Evolutionary conservation across 2,113 vertebrate genomes (phyloP).

Genomic region (Catharus minimus): DNA sequence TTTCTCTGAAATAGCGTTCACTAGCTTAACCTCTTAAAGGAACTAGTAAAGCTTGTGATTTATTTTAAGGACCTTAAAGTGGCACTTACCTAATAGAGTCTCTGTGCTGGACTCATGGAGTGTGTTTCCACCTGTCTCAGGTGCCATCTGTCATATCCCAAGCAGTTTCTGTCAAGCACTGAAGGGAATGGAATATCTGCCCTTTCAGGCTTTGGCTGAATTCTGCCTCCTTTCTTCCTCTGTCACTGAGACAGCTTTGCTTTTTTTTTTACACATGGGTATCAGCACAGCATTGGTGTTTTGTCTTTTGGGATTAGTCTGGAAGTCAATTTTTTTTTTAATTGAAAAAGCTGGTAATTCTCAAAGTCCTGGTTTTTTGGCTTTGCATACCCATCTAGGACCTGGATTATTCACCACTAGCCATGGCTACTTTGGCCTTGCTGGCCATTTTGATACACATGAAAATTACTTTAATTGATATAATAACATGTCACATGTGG

Average conservation of each 20-base stretch:
- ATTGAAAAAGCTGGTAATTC: not conserved
- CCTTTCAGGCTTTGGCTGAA: not conserved
- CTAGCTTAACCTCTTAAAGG: not conserved
- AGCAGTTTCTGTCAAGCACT: not conserved
- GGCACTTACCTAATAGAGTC: not conserved
- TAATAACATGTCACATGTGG: not conserved
- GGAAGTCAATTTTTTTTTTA: not conserved
- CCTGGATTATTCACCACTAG: not conserved
- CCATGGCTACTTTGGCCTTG: fast-evolving
- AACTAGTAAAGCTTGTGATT: not conserved
- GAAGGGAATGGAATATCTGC: not conserved
- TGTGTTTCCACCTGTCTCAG: not conserved
- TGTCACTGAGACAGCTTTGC: not conserved
- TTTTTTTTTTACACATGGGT: not conserved
- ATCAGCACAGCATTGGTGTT: not conserved
- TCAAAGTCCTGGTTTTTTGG: not conserved
- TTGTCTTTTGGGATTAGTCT: not conserved
- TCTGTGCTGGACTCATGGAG: not conserved
- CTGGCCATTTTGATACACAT: not conserved
- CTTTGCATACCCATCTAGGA: not conserved
- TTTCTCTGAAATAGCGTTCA: not conserved
- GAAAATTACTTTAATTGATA: not conserved
- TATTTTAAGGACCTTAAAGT: not conserved
- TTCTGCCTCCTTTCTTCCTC: not conserved
- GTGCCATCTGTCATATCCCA: not conserved